Conservation (phyloP, 2,113 vertebrate genomes). For the human (Homo sapiens) region DNA sequence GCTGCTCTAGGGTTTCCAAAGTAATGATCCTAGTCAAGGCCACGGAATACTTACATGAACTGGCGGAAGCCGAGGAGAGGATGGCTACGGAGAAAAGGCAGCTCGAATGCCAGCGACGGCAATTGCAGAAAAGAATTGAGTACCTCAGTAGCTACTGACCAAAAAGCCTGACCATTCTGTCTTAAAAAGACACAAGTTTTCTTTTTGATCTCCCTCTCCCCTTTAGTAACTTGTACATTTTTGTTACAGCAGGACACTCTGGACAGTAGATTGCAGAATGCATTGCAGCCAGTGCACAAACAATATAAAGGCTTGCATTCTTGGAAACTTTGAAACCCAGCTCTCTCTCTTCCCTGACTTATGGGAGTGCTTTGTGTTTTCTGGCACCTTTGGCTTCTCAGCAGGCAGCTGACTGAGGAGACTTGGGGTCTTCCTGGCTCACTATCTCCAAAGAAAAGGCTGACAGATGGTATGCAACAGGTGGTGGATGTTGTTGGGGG, state of each 20-base stretch:
- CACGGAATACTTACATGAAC: slow-evolving; percentile 90
- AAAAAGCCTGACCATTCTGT: slow-evolving; percentile 26
- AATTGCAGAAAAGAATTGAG: slow-evolving; percentile 89
- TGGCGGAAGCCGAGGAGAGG: slow-evolving; percentile 87
- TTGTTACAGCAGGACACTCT: slow-evolving; percentile 8
- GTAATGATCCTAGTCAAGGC: slow-evolving; percentile 96
- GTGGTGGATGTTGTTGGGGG: slow-evolving; percentile 67
- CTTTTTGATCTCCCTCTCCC: slow-evolving; percentile 48
- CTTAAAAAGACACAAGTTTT: slow-evolving; percentile 45
- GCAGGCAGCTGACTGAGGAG: slow-evolving; percentile 43
- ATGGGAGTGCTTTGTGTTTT: slow-evolving; percentile 31
- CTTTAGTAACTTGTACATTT: slow-evolving; percentile 85
- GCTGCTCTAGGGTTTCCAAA: slow-evolving; percentile 93
- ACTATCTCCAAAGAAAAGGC: slow-evolving; percentile 60
- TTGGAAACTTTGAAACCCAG: slow-evolving; percentile 55
- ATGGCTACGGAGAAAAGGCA: slow-evolving; percentile 91
- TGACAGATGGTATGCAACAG: slow-evolving; percentile 80
- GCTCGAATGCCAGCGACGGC: slow-evolving; percentile 86
- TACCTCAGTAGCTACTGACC: slow-evolving; percentile 87
- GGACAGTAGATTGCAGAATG: slow-evolving; percentile 71
- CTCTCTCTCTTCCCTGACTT: slow-evolving; percentile 38
- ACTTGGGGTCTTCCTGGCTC: slow-evolving; percentile 56
- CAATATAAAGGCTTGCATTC: slow-evolving; percentile 70
- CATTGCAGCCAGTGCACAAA: slow-evolving; percentile 58
- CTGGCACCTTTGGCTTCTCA: slow-evolving; percentile 55